Evolutionary conservation across 2,113 vertebrate species (phyloP).

Genomic region (Mugil cephalus): DNA sequence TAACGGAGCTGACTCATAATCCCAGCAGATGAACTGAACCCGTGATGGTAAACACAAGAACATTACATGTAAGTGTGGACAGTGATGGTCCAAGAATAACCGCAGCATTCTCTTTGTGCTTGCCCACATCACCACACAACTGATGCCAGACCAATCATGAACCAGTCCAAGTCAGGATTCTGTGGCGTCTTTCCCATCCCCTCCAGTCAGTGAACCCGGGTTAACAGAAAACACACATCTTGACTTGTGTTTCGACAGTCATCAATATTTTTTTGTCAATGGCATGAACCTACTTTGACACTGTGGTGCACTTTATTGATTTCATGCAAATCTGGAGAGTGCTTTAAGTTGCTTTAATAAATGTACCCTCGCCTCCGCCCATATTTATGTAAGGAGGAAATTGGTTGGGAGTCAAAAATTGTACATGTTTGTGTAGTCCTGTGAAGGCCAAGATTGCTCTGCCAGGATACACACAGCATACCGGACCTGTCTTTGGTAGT

Average conservation of each 20-base stretch:
- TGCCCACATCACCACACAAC: slow-evolving; percentile 68
- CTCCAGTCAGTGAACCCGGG: slow-evolving; percentile 70
- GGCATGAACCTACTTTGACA: slow-evolving; percentile 8
- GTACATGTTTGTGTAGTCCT: slow-evolving; percentile 49
- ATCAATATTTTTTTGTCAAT: slow-evolving; percentile 17
- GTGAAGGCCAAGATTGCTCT: slow-evolving; percentile 50
- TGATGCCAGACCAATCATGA: slow-evolving; percentile 71
- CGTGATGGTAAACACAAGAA: slow-evolving; percentile 67
- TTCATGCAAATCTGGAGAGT: slow-evolving; percentile 22
- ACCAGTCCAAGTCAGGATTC: slow-evolving; percentile 60
- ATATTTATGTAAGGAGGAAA: slow-evolving; percentile 52
- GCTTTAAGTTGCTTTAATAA: slow-evolving; percentile 44
- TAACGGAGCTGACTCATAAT: slow-evolving; percentile 61
- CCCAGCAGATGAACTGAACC: slow-evolving; percentile 55
- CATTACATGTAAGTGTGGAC: slow-evolving; percentile 69
- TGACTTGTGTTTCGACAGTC: slow-evolving; percentile 16
- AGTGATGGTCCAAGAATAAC: slow-evolving; percentile 72
- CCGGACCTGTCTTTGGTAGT: slow-evolving; percentile 40
- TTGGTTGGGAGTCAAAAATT: slow-evolving; percentile 48
- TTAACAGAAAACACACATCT: slow-evolving; percentile 56
- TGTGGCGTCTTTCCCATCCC: slow-evolving; percentile 60
- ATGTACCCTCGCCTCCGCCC: slow-evolving; percentile 17
- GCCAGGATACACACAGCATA: slow-evolving; percentile 64
- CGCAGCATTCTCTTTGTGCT: slow-evolving; percentile 70
- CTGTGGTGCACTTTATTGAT: slow-evolving; percentile 13